Base-by-base conservation (phyloP, 2,113 vertebrate genomes). In the Lontra canadensis region DNA sequence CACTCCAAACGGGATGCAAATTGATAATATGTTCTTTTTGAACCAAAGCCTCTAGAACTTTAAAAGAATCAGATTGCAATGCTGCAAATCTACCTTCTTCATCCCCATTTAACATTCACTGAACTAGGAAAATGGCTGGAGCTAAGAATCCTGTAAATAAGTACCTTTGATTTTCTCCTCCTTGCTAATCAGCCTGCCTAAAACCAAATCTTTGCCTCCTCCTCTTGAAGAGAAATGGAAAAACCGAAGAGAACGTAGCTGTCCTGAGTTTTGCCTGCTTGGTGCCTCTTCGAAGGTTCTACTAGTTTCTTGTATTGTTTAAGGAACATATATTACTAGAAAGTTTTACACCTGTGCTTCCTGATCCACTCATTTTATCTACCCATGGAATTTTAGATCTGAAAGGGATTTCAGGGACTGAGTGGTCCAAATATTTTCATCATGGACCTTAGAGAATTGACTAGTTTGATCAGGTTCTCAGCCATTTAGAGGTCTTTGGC, bases 31-130 rank as follows among this genome's bases (percentile, higher is more conserved):
- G 20, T 80, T 71, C n/a, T 85, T 88, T 96, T 83, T 78, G 13
- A 93, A 93, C 49, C 17, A 67, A 69, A 93, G 21, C 36, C 63
- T 95, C 71, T 89, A 73, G 49, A 95, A 88, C 59, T 93, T 94
- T 52, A 84, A 89, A 91, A 91, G 39, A 89, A 90, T 65, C 71
- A 63, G 52, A 95, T 92, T 87, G 36, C 31, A 69, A 49, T 44
- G 34, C 1, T 21, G 15, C 34, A 80, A 5, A 18, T 63, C 26
- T 78, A 69, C 36, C 31, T 94, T 83, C 17, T 34, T 63, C 25
- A 91, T 79, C 34, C 49, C 20, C 17, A 73, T 80, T 80, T 81
- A 88, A 55, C 25, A 69, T 71, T 71, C 29, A 79, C 31, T 44
- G 23, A 80, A 73, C 57, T 78, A 23, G 65, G 49, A 23, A 89